These are phyloP conservation scores for Sebastes paucispinis DNA, from an alignment of 2,797 vertebrate genomes.

Conservation along the genomic window DNA sequence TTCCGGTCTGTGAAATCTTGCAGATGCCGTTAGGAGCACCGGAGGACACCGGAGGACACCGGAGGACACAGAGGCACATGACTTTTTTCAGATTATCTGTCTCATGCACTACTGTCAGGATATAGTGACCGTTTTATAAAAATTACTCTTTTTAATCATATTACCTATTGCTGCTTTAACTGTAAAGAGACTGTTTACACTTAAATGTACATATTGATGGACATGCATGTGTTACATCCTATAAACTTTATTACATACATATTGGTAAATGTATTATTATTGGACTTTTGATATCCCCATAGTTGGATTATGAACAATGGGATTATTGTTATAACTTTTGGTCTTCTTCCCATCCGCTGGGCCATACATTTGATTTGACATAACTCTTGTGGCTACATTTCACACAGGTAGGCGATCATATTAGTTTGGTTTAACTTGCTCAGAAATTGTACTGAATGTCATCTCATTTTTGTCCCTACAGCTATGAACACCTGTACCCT, in stretches of 20 bases:
- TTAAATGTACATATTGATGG: background rate
- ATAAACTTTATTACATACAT: background rate
- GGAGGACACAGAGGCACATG: too few species aligned
- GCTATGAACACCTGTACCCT: background rate
- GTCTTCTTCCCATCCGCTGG: too few species aligned
- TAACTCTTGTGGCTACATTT: background rate
- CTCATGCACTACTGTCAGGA: too few species aligned
- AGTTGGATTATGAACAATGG: background rate
- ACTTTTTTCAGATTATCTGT: too few species aligned
- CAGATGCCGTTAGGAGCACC: too few species aligned
- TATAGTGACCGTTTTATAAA: too few species aligned
- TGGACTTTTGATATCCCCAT: background rate
- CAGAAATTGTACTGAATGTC: background rate
- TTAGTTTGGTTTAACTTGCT: background rate
- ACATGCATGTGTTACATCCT: background rate
- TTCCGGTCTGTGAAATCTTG: too few species aligned
- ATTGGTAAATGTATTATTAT: background rate
- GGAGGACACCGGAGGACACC: too few species aligned
- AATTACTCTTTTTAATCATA: too few species aligned
- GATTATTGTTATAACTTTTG: background rate
- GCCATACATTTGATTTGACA: background rate
- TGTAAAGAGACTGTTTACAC: background rate
- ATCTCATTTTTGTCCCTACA: background rate
- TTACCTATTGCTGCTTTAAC: background rate
- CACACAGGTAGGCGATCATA: background rate